These are phyloP conservation scores for Sceliomorpha sp. DNA, from an alignment of 2,888 invertebrate genomes.

Conservation along the genomic window DNA sequence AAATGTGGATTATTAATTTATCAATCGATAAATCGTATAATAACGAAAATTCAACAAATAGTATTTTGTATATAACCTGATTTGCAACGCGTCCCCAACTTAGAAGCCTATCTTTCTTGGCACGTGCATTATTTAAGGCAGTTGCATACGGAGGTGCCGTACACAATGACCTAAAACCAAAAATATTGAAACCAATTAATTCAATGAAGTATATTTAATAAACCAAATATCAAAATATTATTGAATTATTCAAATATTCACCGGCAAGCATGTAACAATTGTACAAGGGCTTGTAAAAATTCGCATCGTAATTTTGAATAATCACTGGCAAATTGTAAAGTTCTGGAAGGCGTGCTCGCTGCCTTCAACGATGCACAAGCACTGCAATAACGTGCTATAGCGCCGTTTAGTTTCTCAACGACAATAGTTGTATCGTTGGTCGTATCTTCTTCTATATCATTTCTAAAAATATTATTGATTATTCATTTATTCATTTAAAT, in stretches of 20 bases:
- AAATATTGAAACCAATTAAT: conserved; percentile 1
- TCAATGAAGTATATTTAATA: no score
- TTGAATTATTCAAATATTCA: no score
- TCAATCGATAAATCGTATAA: not conserved
- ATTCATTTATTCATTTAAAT: not conserved
- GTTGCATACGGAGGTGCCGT: conserved; percentile 97
- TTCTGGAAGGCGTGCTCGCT: conserved; percentile 84
- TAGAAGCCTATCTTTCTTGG: conserved; percentile 88
- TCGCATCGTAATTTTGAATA: conserved; percentile 88
- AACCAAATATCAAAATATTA: no score
- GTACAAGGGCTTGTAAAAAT: conserved; percentile 86
- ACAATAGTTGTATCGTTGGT: conserved; percentile 64
- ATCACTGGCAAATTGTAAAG: conserved; percentile 87
- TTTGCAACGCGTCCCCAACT: conserved; percentile 90
- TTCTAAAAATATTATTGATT: conserved; percentile 39
- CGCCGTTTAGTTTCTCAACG: conserved; percentile 73
- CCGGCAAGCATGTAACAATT: conserved; percentile 86
- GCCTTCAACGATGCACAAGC: conserved; percentile 82
- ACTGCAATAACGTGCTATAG: conserved; percentile 75
- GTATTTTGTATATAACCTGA: conserved; percentile 81
- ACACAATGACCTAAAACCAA: conserved; percentile 83
- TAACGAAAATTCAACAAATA: not conserved
- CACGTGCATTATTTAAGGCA: conserved; percentile 90
- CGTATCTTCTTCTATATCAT: conserved; percentile 61
- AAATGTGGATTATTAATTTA: conserved; percentile 33